Percentiles rank a stretch among this genome's conserved stretches.
Evolutionary conservation across 2,113 vertebrate species (phyloP).

Genomic region (Rhinoderma darwinii): DNA sequence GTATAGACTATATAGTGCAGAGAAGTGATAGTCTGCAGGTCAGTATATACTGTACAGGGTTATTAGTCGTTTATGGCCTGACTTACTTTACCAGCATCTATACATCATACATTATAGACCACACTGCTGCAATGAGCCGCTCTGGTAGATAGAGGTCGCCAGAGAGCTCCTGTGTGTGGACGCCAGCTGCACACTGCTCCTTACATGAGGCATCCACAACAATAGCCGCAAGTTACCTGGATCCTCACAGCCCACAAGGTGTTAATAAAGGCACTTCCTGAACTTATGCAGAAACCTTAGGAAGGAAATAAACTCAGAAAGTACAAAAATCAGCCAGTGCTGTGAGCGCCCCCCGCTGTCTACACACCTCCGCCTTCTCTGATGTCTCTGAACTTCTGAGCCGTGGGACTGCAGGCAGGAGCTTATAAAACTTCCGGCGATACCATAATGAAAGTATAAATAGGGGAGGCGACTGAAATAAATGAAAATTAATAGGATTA

Average conservation of each 20-base stretch:
- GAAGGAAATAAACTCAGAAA: neutral
- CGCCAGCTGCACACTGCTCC: neutral
- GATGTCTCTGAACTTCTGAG: neutral
- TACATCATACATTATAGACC: neutral
- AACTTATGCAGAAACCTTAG: neutral
- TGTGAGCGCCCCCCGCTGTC: neutral
- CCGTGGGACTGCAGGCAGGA: neutral
- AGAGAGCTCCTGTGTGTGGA: neutral
- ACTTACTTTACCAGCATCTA: no score
- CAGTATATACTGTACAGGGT: no score
- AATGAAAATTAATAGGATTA: no score
- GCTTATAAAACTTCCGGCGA: slow-evolving; percentile 32
- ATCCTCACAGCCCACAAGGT: neutral
- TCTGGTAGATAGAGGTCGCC: neutral
- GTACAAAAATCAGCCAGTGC: neutral
- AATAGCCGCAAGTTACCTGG: slow-evolving; percentile 27
- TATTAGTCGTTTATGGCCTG: neutral
- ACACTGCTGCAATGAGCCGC: neutral
- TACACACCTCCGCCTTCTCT: neutral
- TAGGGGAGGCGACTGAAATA: neutral
- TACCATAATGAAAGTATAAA: neutral
- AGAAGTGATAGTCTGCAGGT: neutral
- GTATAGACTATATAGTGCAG: neutral
- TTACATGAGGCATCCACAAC: neutral
- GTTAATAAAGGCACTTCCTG: neutral